Conservation (phyloP, 2,113 vertebrate species). For the Mobula birostris region DNA sequence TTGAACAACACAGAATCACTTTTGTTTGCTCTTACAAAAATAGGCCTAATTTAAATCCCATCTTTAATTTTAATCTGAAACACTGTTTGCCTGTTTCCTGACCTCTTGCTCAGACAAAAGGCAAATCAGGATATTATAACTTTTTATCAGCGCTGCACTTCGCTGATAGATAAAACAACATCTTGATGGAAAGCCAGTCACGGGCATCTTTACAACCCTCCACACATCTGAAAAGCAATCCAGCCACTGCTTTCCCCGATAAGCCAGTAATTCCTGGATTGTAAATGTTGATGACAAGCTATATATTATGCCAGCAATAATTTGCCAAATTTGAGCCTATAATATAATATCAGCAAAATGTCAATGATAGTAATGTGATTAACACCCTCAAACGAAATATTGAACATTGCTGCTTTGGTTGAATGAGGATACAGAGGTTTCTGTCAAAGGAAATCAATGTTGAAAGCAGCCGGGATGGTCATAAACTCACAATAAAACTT, state of each 20-base stretch:
- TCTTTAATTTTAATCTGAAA: not conserved
- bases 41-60: not conserved
- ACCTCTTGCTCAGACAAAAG: conserved; percentile 23
- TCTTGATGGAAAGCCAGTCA: conserved; percentile 64
- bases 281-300: conserved; percentile 74
- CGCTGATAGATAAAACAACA: conserved; percentile 66
- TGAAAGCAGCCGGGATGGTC: conserved; percentile 68
- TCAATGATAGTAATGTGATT: conserved; percentile 82
- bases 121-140: conserved; percentile 57
- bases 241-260: conserved; percentile 68
- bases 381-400: conserved; percentile 83
- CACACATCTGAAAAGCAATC: conserved; percentile 71
- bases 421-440: conserved; percentile 65
- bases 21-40: not conserved
- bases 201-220: conserved; percentile 67
- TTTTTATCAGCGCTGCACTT: conserved; percentile 70
- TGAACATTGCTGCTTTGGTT: conserved; percentile 75
- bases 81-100: not conserved
- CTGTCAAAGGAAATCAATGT: conserved; percentile 73
- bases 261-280: conserved; percentile 73
- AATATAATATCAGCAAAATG: conserved; percentile 85
- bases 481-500: conserved; percentile 70
- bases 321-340: conserved; percentile 82
- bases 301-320: conserved; percentile 81
- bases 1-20: not conserved